Evolutionary conservation across 2,113 vertebrate species (phyloP).

Genomic region (Ailurus styani): DNA sequence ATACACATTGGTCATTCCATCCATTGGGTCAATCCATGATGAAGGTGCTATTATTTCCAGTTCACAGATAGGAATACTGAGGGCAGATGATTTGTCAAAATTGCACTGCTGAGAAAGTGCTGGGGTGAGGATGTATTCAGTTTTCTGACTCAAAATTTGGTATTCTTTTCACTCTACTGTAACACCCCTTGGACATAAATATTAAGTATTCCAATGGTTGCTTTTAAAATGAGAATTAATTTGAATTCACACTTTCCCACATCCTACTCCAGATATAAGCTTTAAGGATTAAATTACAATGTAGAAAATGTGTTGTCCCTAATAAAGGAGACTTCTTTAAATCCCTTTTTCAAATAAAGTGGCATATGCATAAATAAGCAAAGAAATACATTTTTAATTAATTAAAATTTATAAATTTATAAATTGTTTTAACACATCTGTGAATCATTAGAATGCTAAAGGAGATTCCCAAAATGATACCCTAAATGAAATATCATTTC

Average conservation of each 20-base stretch:
- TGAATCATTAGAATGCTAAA: background rate
- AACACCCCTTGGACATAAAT: background rate
- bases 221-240: slow-evolving; percentile 40
- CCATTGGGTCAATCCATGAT: background rate
- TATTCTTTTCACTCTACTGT: background rate
- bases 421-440: slow-evolving; percentile 19
- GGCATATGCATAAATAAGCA: background rate
- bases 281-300: background rate
- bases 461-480: background rate
- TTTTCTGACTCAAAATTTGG: background rate
- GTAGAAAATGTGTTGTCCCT: background rate
- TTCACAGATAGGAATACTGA: background rate
- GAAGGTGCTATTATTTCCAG: background rate
- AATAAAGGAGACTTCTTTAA: background rate
- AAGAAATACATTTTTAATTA: background rate
- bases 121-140: background rate
- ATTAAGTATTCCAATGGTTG: background rate
- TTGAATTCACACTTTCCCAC: slow-evolving; percentile 31
- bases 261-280: background rate
- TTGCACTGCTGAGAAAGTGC: background rate
- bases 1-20: background rate
- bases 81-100: background rate
- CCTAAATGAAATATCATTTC: background rate
- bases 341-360: background rate
- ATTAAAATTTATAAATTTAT: background rate